Base-by-base conservation (phyloP, 2,888 invertebrate genomes). In the Reticulitermes lucifugus region DNA sequence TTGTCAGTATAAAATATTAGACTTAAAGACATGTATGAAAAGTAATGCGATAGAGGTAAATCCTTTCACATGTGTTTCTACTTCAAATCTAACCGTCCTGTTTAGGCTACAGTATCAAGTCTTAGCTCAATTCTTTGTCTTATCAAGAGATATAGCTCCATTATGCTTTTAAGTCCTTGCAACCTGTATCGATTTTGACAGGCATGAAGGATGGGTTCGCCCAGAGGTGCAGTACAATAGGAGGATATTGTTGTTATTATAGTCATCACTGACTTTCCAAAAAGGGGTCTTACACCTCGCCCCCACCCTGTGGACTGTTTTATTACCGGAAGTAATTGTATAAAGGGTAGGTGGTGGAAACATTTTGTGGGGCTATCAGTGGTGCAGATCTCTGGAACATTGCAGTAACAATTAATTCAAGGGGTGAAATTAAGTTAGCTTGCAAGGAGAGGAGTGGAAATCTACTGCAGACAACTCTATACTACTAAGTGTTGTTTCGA, bases 301-400 rank as follows among this genome's bases (percentile, higher is more conserved):
- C 65, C 4, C 6, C n/a, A 65, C 12, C 65, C 65, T 25, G 65
- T 65, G 65, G n/a, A 65, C n/a, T 65, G 65, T 65, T 65, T 65
- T 65, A 65, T 65, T 65, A 65, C 65, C 65, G 65, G 65, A 65
- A 65, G 65, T 65, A 65, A 65, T 65, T 65, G n/a, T n/a, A 65
- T 65, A 65, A 65, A 25, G 65, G 65, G 25, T 25, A 14, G 7
- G 65, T 0, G 25, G 65, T 65, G 6, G 65, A 5, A 25, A n/a
- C n/a, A 25, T 65, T 65, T 25, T 25, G 65, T n/a, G 25, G 65
- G 65, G 65, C 6, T 25, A 65, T 65, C 65, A 25, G 65, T 65
- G 65, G 65, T 65, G n/a, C n/a, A 65, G n/a, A 65, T 65, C 65
- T 65, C 65, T 65, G 25, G 25, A 65, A 65, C 25, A 25, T n/a